Evolutionary conservation across 2,113 vertebrate species (phyloP).

Genomic region (Myiozetetes cayanensis): DNA sequence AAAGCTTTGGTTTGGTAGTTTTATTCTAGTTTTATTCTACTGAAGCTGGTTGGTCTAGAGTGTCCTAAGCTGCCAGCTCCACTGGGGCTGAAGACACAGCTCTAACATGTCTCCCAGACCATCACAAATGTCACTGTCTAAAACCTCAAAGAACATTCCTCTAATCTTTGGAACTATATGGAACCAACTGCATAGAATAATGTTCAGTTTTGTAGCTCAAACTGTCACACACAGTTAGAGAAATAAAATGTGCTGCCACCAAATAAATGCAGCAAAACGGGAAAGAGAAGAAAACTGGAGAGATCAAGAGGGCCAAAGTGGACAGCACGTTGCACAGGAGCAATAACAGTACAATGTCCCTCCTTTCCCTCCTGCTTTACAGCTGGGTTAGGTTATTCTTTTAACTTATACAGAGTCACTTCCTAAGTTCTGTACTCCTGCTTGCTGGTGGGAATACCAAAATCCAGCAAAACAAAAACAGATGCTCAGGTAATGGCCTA

Average conservation of each 20-base stretch:
- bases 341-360: neutral
- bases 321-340: neutral
- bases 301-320: neutral
- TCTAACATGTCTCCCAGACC: neutral
- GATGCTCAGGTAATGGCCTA: neutral
- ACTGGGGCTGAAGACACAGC: neutral
- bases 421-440: neutral
- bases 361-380: neutral
- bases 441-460: neutral
- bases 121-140: neutral
- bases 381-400: neutral
- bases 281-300: neutral
- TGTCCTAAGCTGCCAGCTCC: neutral
- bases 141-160: neutral
- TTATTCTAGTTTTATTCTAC: neutral
- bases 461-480: neutral
- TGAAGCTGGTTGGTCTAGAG: neutral
- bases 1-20: neutral
- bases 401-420: neutral
- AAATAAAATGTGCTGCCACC: neutral
- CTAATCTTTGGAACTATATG: neutral
- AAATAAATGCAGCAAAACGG: neutral
- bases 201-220: neutral
- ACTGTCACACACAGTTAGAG: neutral
- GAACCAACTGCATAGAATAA: neutral